Conservation (phyloP, 1,140 invertebrate genomes). For the Ceratosolen solmsi region DNA sequence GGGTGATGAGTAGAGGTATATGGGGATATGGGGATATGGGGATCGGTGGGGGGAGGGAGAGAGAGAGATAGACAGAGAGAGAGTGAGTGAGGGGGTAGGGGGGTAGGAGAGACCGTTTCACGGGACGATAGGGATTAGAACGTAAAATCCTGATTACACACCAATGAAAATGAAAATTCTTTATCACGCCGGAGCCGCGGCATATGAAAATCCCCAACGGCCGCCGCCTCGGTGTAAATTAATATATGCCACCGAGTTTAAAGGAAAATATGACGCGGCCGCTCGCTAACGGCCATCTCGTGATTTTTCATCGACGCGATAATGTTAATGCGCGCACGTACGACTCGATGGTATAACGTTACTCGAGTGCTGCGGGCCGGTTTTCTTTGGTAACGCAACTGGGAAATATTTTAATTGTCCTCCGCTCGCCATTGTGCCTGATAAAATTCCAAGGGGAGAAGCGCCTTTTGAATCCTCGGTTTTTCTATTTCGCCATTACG, state of each 20-base stretch:
- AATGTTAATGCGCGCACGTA: background rate
- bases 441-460: too few relatives aligned
- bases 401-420: background rate
- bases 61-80: too few relatives aligned
- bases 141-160: constrained; percentile 36
- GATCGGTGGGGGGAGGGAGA: too few relatives aligned
- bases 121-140: constrained; percentile 42
- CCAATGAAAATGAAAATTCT: constrained; percentile 42
- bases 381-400: background rate
- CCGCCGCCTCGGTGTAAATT: background rate
- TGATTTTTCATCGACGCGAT: constrained; percentile 1
- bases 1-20: too few relatives aligned
- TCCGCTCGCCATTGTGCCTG: background rate
- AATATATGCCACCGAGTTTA: background rate
- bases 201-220: constrained; percentile 18
- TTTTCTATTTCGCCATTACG: too few relatives aligned
- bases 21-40: too few relatives aligned
- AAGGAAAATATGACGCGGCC: background rate
- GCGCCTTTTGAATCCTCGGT: too few relatives aligned
- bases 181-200: background rate
- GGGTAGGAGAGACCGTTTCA: background rate
- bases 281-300: background rate
- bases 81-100: too few relatives aligned
- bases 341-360: background rate
- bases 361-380: background rate